Percentiles rank a stretch among this genome's conserved stretches.
Conservation (phyloP, 2,113 vertebrate genomes). For the Pachycephala philippinensis region DNA sequence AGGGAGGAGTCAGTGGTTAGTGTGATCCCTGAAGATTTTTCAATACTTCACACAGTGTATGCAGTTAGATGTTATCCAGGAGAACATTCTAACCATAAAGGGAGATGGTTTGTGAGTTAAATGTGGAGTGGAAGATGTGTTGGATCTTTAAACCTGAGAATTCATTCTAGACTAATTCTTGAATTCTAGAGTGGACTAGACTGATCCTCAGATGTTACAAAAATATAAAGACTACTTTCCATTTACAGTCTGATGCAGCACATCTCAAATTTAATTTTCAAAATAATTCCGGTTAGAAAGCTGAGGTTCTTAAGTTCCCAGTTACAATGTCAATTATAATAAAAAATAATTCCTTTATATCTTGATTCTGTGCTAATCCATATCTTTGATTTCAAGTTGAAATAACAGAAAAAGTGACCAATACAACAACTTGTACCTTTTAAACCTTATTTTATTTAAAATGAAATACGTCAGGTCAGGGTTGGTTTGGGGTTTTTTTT, state of each 20-base stretch:
- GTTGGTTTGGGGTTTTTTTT: no score
- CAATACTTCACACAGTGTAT: neutral
- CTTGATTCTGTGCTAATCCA: neutral
- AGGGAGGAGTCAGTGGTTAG: neutral
- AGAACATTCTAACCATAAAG: neutral
- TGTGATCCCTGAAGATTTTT: neutral
- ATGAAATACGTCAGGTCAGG: neutral
- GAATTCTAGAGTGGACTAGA: neutral
- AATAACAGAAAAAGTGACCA: neutral
- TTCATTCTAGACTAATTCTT: neutral
- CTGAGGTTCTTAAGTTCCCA: neutral
- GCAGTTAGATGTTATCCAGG: neutral
- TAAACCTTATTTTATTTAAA: neutral
- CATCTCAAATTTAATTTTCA: neutral
- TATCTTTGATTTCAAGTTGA: neutral
- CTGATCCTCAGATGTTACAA: neutral
- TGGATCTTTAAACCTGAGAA: neutral
- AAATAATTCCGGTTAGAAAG: neutral
- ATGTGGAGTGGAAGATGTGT: neutral
- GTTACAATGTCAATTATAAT: neutral
- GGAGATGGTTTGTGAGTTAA: neutral
- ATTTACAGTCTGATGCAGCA: neutral
- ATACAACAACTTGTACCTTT: neutral
- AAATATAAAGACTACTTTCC: neutral
- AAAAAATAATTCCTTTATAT: neutral